Conservation (phyloP, 1,140 invertebrate species). For the Cydia strobilella region DNA sequence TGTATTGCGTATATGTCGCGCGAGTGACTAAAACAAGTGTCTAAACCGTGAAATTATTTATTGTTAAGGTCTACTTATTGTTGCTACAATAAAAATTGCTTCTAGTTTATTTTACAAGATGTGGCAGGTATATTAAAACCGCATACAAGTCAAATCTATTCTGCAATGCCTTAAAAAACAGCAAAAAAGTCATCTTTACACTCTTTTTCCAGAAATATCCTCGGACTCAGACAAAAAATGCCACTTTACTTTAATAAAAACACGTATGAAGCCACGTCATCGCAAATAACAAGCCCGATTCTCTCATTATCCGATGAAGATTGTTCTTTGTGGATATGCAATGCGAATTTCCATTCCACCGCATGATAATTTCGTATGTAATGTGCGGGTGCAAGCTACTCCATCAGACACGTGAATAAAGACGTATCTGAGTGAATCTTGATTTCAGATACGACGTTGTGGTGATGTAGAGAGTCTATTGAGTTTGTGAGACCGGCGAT, state of each 20-base stretch:
- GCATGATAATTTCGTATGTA: conserved; percentile 29
- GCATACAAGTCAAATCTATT: too few species aligned
- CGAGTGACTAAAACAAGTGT: too few species aligned
- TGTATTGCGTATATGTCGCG: too few species aligned
- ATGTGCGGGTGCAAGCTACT: conserved; percentile 14
- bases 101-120: too few species aligned
- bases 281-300: conserved; percentile 10
- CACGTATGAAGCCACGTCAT: conserved; percentile 1
- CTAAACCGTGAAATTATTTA: too few species aligned
- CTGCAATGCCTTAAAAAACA: not conserved
- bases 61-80: too few species aligned
- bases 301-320: conserved; percentile 20
- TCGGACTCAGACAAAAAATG: not conserved
- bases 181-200: not conserved
- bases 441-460: not conserved
- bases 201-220: conserved; percentile 3
- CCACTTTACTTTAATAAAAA: conserved; percentile 18
- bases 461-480: not conserved
- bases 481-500: not conserved
- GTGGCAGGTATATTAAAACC: too few species aligned
- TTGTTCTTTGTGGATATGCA: conserved; percentile 28
- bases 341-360: conserved; percentile 19
- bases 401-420: not conserved
- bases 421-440: not conserved
- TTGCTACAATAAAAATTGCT: too few species aligned